Conservation (phyloP, 2,888 invertebrate species). For the Brachynemurus nebulosus region DNA sequence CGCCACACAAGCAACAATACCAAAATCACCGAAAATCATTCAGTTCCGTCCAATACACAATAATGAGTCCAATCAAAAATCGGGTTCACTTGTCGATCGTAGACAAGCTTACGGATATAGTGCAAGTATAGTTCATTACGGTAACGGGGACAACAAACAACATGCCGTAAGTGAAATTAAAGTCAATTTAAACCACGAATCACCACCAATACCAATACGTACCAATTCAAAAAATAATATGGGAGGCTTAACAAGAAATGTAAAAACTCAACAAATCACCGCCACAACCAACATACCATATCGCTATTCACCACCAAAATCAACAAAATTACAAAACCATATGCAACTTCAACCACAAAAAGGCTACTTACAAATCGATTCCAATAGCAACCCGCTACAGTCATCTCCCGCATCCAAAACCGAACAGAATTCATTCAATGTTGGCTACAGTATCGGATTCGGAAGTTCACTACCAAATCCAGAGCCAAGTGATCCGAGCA, state of each 20-base stretch:
- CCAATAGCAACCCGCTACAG: constrained; percentile 3
- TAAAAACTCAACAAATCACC: too few relatives aligned
- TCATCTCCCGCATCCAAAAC: background rate
- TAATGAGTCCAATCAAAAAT: too few relatives aligned
- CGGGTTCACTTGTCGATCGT: too few relatives aligned
- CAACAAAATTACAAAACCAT: background rate
- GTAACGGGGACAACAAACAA: constrained; percentile 19
- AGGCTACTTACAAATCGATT: background rate
- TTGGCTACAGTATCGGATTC: constrained; percentile 27
- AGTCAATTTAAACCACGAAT: constrained; percentile 16
- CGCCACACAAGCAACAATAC: too few relatives aligned
- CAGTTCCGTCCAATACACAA: too few relatives aligned
- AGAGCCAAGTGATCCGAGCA: constrained; percentile 7
- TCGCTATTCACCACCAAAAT: background rate
- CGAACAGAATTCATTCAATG: constrained; percentile 23
- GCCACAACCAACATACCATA: too few relatives aligned
- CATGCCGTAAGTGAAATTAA: constrained; percentile 22
- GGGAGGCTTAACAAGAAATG: too few relatives aligned
- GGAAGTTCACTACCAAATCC: constrained; percentile 11
- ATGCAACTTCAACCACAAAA: constrained; percentile 4
- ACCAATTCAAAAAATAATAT: background rate
- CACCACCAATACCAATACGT: background rate
- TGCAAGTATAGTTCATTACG: constrained; percentile 21
- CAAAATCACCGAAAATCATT: too few relatives aligned
- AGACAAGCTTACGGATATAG: constrained; percentile 18